Conservation (phyloP, 2,113 vertebrate genomes). For the Nannobrachium achirus region DNA sequence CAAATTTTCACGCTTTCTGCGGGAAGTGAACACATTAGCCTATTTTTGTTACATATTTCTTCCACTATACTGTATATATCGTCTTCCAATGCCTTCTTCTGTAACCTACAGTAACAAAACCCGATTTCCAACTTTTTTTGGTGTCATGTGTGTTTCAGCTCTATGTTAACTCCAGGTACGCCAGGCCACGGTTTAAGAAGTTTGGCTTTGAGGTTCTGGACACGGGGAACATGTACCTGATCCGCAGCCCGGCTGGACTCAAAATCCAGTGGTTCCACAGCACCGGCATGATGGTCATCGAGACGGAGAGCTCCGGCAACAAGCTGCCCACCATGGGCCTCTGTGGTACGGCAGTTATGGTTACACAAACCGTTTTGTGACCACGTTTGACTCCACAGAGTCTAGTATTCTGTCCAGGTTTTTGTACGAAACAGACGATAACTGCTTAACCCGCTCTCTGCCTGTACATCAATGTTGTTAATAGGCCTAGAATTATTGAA, state of each 20-base stretch:
- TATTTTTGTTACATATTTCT: too few relatives aligned
- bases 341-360: slow-evolving; percentile 87
- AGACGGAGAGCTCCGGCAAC: slow-evolving; percentile 78
- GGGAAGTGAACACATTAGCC: too few relatives aligned
- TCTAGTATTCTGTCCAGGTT: too few relatives aligned
- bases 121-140: background rate
- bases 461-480: too few relatives aligned
- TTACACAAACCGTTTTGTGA: too few relatives aligned
- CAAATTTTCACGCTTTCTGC: too few relatives aligned
- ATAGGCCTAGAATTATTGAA: too few relatives aligned
- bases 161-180: slow-evolving; percentile 86
- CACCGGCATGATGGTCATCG: slow-evolving; percentile 93
- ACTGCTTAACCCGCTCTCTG: too few relatives aligned
- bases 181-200: slow-evolving; percentile 89
- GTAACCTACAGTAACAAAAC: too few relatives aligned
- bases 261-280: slow-evolving; percentile 95
- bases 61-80: too few relatives aligned
- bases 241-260: slow-evolving; percentile 87
- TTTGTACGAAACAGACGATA: too few relatives aligned
- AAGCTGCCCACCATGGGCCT: slow-evolving; percentile 84
- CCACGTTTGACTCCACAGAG: too few relatives aligned
- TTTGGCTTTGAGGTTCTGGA: slow-evolving; percentile 92
- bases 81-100: background rate
- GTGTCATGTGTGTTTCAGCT: slow-evolving; percentile 73
- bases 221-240: slow-evolving; percentile 92